Base-by-base conservation (phyloP, 2,113 vertebrate genomes). In the Periophthalmus modestus region DNA sequence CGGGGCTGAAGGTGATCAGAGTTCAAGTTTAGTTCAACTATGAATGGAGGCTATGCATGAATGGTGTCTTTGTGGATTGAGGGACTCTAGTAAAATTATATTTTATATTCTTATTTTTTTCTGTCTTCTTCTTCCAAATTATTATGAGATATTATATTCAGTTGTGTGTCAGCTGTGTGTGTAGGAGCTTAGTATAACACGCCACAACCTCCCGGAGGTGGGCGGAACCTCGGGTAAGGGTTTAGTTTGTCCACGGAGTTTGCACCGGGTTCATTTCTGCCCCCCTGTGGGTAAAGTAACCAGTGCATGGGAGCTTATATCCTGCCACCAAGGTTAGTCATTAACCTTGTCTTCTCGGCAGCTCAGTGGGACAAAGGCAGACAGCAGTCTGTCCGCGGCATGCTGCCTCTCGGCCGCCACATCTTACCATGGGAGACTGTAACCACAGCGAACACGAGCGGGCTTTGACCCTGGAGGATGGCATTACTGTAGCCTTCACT, bases 391-490 rank as follows among this genome's bases (percentile, higher is more conserved):
- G 75, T 72, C 74, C 79, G 68, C 91, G 92, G 89, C 82, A 93
- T 94, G 93, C 91, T 85, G 85, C 79, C 81, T 72, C 77, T 48
- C 79, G 39, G 86, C 70, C 85, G 87, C 23, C 83, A 74, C 87
- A 88, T 87, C 85, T 73, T 68, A 90, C 70, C 82, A 93, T 94
- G 93, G 89, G 79, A 66, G 88, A 88, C 73, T 57, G 81, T 12
- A 83, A 84, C 73, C 75, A 68, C 68, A 36, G 74, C 11, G 47
- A 72, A 47, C 75, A 71, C 46, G 80, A 85, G 66, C 77, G 81
- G 66, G 72, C 71, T 81, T 19, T 87, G 65, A 77, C 86, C 68
- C 71, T 34, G n/a, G 78, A 78, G 71, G 90, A 89, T 73, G 82
- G 88, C 72, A 67, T 88, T 16, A 76, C 82, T 0, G 88, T 92